Evolutionary conservation across 2,797 vertebrate species (phyloP).

Genomic region (Scomberomorus guttatus): DNA sequence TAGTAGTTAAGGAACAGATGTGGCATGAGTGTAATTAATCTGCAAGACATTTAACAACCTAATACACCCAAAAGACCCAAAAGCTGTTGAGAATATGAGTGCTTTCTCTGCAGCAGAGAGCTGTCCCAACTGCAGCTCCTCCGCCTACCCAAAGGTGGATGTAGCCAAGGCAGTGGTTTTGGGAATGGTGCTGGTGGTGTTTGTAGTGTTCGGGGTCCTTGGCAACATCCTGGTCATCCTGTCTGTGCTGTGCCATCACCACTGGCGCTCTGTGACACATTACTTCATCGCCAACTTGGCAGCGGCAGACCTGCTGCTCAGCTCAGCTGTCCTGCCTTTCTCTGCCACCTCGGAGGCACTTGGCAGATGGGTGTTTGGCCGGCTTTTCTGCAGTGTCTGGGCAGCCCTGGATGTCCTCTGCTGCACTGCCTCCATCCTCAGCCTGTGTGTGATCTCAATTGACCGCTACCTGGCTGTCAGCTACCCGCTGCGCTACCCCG

Average conservation of each 20-base stretch:
- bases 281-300: conserved; percentile 88
- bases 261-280: conserved; percentile 86
- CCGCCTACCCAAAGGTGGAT: conserved; percentile 62
- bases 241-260: conserved; percentile 83
- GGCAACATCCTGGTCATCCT: conserved; percentile 88
- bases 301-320: conserved; percentile 85
- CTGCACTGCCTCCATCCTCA: conserved; percentile 89
- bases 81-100: conserved; percentile 70
- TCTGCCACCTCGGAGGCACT: conserved; percentile 83
- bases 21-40: conserved; percentile 20
- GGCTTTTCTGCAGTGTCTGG: conserved; percentile 84
- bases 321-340: conserved; percentile 85
- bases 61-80: neutral
- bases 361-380: conserved; percentile 86
- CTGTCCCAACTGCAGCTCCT: conserved; percentile 82
- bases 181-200: conserved; percentile 79
- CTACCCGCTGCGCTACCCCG: conserved; percentile 84
- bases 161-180: conserved; percentile 77
- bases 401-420: conserved; percentile 87
- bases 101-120: conserved; percentile 39
- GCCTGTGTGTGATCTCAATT: conserved; percentile 86
- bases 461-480: conserved; percentile 87
- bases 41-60: conserved; percentile 11
- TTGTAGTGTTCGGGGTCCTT: conserved; percentile 84
- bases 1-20: conserved; percentile 37